Evolutionary conservation across 2,113 vertebrate genomes (phyloP), one percentile per base, ranked within the genome.

Genomic region (Fulmarus glacialis): DNA sequence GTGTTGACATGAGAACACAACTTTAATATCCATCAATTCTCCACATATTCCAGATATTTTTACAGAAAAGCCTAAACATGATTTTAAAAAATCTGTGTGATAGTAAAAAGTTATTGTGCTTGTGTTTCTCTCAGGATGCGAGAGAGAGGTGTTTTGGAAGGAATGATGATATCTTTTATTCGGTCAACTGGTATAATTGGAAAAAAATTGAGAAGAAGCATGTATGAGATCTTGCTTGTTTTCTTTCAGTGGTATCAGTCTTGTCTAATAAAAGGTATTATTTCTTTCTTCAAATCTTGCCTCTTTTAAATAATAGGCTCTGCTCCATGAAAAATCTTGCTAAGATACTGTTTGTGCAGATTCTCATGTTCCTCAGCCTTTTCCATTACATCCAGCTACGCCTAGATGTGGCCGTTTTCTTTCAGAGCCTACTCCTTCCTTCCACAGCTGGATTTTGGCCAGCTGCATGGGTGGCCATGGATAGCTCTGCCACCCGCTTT

Each of bases 51-150:
- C 29, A 70, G 58, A 38, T 55, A 81, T 59, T 71, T 81, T 92
- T 78, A 55, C 60, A 78, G 63, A 50, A 80, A 72, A 88, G 5
- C 32, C 36, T 27, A 81, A 89, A 82, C 32, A 45, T 22, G 32
- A 21, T 72, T 90, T 93, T 86, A 42, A 94, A 42, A 94, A 77
- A 70, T 62, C 45, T 83, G 3, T 5, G 4, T 38, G 63, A 29
- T 32, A 84, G 55, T 74, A 88, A 90, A 90, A 83, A 47, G 45
- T 89, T 83, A 81, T 63, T 91, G 32, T 53, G 29, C 48, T 68
- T 93, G 32, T 38, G 45, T 73, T 92, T 92, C 47, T 73, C 67
- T 86, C 55, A 87, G 63, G 48, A 50, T 63, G 6, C 42, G 38
- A 13, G 40, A 68, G 43, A 36, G 38, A 81, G 29, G 34, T 67